These are phyloP conservation scores for Pseudorasbora parva DNA, from an alignment of 2,113 vertebrate species.

Conservation along the genomic window DNA sequence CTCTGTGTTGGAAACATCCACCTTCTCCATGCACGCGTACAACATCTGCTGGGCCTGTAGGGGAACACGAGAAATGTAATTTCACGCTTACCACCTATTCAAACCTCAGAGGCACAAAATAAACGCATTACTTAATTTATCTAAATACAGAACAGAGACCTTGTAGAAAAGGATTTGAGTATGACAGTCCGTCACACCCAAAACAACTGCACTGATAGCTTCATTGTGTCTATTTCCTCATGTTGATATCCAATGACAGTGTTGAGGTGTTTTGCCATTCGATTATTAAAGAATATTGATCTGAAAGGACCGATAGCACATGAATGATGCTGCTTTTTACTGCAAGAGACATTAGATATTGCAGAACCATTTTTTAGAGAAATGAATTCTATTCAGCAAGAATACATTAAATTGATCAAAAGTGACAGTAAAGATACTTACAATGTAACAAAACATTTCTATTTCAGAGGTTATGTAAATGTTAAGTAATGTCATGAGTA, in stretches of 20 bases:
- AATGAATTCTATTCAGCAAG: too few species aligned
- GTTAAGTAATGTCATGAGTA: too few species aligned
- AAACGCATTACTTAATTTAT: not conserved
- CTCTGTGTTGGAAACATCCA: slow-evolving; percentile 94
- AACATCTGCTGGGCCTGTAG: slow-evolving; percentile 94
- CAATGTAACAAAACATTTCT: not conserved
- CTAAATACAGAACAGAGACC: not conserved
- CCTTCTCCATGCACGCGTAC: slow-evolving; percentile 95
- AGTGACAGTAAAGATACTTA: not conserved
- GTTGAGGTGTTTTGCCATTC: not conserved
- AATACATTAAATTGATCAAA: too few species aligned
- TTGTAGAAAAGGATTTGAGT: not conserved
- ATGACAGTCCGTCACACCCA: not conserved
- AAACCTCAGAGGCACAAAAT: not conserved
- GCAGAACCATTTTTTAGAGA: not conserved
- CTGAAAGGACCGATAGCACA: not conserved
- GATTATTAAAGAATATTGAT: not conserved
- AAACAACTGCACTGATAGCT: not conserved
- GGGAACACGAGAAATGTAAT: not conserved
- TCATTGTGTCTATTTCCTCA: not conserved
- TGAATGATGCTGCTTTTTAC: not conserved
- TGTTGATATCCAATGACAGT: not conserved
- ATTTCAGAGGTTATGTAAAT: too few species aligned
- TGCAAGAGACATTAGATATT: not conserved
- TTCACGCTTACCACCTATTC: not conserved